Percentiles rank a stretch among this genome's conserved stretches.
Conservation (phyloP, 2,888 invertebrate genomes). For the Lasioglossum figueresi region DNA sequence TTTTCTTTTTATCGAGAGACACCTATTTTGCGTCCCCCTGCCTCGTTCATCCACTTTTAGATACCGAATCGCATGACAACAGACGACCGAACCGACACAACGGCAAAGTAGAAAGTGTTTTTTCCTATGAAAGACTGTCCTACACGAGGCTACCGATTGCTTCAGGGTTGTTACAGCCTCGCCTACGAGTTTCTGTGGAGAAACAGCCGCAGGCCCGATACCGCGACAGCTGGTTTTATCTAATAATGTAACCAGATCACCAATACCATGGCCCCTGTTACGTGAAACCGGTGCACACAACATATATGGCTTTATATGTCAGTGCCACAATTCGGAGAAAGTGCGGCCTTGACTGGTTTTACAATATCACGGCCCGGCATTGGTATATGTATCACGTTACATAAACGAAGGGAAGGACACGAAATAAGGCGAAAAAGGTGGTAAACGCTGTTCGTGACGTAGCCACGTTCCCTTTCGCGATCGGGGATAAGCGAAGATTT, state of each 20-base stretch:
- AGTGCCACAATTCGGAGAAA: conserved; percentile 73
- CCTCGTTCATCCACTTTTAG: not conserved
- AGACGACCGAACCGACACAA: too few relatives aligned
- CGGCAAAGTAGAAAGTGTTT: conserved; percentile 13
- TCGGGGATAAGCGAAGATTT: conserved; percentile 6
- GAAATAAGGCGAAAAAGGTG: conserved; percentile 12
- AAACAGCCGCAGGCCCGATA: not conserved
- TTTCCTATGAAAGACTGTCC: not conserved
- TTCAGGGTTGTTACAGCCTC: conserved; percentile 1
- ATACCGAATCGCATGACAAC: not conserved
- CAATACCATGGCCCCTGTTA: conserved; percentile 39
- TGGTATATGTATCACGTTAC: conserved; percentile 63
- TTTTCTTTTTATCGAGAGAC: not conserved
- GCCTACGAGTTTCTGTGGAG: conserved; percentile 5
- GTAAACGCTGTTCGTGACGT: conserved; percentile 32
- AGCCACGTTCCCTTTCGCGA: conserved; percentile 29
- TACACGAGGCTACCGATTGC: not conserved
- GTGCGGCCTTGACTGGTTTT: conserved; percentile 70
- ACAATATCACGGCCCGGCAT: conserved; percentile 62
- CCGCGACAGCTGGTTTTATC: conserved; percentile 8
- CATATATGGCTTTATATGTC: conserved; percentile 62
- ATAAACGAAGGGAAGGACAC: conserved; percentile 58
- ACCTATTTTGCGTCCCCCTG: not conserved
- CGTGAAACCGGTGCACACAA: conserved; percentile 38
- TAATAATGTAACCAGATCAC: conserved; percentile 59